These are phyloP conservation scores for Lasiommata megera DNA, from an alignment of 2,888 invertebrate species.

Conservation along the genomic window DNA sequence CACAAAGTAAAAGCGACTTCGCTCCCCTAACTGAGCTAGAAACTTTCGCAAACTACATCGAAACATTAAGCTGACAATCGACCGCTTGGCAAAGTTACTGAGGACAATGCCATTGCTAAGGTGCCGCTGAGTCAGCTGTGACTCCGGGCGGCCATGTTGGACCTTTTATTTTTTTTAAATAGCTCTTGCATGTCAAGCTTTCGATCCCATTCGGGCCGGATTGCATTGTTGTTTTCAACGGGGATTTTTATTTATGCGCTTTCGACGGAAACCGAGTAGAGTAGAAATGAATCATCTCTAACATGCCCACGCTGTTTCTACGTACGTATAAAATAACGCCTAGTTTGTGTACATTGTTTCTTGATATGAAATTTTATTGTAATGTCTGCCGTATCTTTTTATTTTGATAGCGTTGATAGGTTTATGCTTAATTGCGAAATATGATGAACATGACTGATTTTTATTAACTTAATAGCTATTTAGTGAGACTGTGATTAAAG, in stretches of 20 bases:
- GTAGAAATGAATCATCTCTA: constrained; percentile 7
- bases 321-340: not conserved
- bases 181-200: constrained; percentile 42
- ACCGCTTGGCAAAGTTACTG: constrained; percentile 27
- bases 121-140: constrained; percentile 72
- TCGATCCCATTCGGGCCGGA: constrained; percentile 35
- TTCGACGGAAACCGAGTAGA: constrained; percentile 8
- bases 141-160: constrained; percentile 58
- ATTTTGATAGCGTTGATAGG: too few relatives aligned
- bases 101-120: constrained; percentile 48
- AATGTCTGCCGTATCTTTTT: too few relatives aligned
- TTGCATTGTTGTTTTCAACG: constrained; percentile 33
- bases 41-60: constrained; percentile 16
- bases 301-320: not conserved
- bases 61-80: constrained; percentile 26
- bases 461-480: too few relatives aligned
- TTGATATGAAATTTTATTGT: too few relatives aligned
- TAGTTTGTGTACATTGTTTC: not conserved
- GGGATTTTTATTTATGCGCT: constrained; percentile 30
- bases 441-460: too few relatives aligned
- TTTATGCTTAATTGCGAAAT: too few relatives aligned
- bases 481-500: too few relatives aligned
- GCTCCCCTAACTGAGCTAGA: constrained; percentile 8
- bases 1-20: not conserved
- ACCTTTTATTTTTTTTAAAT: constrained; percentile 60